Conservation (phyloP, 2,888 invertebrate genomes). For the Pteria penguin region DNA sequence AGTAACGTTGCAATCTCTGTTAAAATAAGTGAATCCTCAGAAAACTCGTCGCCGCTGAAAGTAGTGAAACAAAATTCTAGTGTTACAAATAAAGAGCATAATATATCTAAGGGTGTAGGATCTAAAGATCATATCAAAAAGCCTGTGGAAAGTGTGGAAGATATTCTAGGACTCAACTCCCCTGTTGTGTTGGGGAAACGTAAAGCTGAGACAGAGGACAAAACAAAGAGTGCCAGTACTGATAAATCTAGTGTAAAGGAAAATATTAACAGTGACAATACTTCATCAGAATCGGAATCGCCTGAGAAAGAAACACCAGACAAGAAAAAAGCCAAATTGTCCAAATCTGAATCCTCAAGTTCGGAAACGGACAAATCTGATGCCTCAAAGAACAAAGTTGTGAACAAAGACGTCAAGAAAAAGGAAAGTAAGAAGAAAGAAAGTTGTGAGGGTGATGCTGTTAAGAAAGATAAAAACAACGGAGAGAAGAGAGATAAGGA, state of each 20-base stretch:
- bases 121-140: conserved; percentile 7
- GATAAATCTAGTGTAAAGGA: conserved; percentile 11
- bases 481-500: conserved; percentile 44
- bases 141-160: conserved; percentile 18
- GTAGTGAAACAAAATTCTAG: neutral
- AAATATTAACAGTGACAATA: neutral
- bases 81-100: neutral
- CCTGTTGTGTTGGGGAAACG: conserved; percentile 34
- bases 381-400: conserved; percentile 36
- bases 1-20: neutral
- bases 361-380: conserved; percentile 39
- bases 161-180: conserved; percentile 25
- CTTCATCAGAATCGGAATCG: conserved; percentile 16
- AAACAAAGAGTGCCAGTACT: neutral
- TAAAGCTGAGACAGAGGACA: conserved; percentile 22
- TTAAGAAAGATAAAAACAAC: conserved; percentile 47
- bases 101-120: neutral
- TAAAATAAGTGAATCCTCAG: neutral
- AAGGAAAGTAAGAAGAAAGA: conserved; percentile 51
- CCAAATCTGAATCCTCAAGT: conserved; percentile 46
- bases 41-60: neutral
- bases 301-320: conserved; percentile 37
- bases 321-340: conserved; percentile 52
- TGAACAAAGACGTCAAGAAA: conserved; percentile 70
- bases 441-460: conserved; percentile 43